Evolutionary conservation across 2,113 vertebrate species (phyloP), one percentile per base, ranked within the genome.

Genomic region (Corvus moneduloides): DNA sequence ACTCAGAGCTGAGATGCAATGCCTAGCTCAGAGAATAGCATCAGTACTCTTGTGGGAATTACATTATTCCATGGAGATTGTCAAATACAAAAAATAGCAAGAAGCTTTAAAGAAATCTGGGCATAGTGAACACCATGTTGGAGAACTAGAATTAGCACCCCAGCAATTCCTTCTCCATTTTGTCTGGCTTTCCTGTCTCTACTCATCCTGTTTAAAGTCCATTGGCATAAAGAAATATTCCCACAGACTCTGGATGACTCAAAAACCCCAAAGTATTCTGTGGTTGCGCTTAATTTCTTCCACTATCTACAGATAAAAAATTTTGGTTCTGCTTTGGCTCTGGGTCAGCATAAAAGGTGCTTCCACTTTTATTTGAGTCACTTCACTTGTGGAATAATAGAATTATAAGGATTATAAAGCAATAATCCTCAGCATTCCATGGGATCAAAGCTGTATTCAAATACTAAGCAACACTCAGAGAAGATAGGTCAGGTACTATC

Each of bases 351-450:
- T 48, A 74, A 86, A 77, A 90, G 61, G 46, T 23, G 22, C n/a
- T 92, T 84, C 33, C 48, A 78, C 41, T 92, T 93, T 95, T 63
- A 87, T 39, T 22, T 72, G 49, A 84, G 81, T 74, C 44, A 59
- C 52, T 93, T 84, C 59, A 73, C 30, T 81, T 2, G 1, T 33
- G 30, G 62, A 85, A 79, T 93, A 89, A 89, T 37, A 94, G 64
- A 94, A 91, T 93, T 87, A 89, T 6, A 63, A 61, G 68, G 68
- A 87, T 92, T 90, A 89, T 52, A 68, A 44, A 82, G 68, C 58
- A 82, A 48, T 76, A 93, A 94, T 52, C 61, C 68, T 84, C 61
- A 87, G 89, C 56, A 49, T 30, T 94, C 59, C 61, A 18, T 21
- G 26, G 39, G 55, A 95, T 87, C 92, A 83, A 85, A 91, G 62